Conservation (phyloP, 2,797 vertebrate species). For the Synaphobranchus kaupii region DNA sequence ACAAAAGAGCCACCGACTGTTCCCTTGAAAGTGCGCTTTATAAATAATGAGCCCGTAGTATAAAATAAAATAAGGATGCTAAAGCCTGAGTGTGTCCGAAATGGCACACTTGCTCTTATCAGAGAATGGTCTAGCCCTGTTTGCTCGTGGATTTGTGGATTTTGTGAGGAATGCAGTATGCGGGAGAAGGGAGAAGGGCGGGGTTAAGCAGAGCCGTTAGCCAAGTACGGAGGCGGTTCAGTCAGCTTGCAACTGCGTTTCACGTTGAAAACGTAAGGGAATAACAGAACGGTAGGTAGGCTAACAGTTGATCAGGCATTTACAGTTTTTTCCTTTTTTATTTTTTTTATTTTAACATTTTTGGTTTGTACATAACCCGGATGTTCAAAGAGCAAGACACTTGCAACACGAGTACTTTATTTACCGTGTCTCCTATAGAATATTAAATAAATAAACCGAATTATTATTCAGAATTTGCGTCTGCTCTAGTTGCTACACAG, state of each 20-base stretch:
- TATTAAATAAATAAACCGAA: slow-evolving; percentile 40
- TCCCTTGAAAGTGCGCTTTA: neutral
- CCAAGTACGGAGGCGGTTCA: slow-evolving; percentile 41
- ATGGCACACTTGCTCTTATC: neutral
- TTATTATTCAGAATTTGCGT: slow-evolving; percentile 46
- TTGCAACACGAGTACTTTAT: slow-evolving; percentile 10
- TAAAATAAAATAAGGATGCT: neutral
- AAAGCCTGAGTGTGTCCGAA: neutral
- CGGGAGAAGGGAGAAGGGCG: slow-evolving; percentile 25
- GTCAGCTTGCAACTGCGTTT: slow-evolving; percentile 46
- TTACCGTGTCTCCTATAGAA: slow-evolving; percentile 31
- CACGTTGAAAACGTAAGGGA: slow-evolving; percentile 60
- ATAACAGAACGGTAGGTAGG: slow-evolving; percentile 49
- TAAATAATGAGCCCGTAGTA: neutral
- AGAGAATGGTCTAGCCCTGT: slow-evolving; percentile 56
- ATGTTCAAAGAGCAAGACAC: slow-evolving; percentile 23
- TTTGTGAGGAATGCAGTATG: slow-evolving; percentile 17
- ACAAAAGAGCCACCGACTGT: neutral
- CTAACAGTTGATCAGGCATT: slow-evolving; percentile 23
- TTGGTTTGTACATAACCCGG: neutral
- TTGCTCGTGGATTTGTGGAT: slow-evolving; percentile 60
- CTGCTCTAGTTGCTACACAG: slow-evolving; percentile 55
- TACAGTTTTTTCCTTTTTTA: no score
- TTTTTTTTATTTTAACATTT: neutral
- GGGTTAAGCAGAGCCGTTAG: neutral